phyloP scores from a whole-genome alignment of 2,888 invertebrate genomes.

The Fragum fragum region DNA sequence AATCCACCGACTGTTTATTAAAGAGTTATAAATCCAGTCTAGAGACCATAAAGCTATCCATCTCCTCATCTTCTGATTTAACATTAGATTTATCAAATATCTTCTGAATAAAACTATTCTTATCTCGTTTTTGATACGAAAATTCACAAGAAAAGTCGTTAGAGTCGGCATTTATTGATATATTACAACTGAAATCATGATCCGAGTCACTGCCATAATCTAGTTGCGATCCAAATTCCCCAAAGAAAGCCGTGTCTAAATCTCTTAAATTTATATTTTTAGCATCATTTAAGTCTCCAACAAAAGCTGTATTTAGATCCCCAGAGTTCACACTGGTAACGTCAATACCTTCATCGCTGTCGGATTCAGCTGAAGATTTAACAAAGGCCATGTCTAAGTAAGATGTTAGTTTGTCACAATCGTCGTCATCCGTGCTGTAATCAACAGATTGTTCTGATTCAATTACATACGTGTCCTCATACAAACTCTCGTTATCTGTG shows the following conservation, averaged over 20 bases:
- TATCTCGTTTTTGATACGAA: constrained; percentile 15
- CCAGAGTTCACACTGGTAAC: constrained; percentile 47
- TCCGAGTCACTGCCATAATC: background rate
- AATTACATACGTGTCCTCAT: background rate
- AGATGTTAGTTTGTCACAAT: background rate
- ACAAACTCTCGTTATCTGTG: constrained; percentile 30
- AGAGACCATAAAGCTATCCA: constrained; percentile 51
- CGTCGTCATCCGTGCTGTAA: background rate
- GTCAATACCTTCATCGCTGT: constrained; percentile 57
- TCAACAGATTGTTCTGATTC: constrained; percentile 9
- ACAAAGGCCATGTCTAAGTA: constrained; percentile 43
- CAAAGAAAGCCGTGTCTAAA: constrained; percentile 45
- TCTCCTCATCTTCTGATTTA: constrained; percentile 39
- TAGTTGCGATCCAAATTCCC: background rate
- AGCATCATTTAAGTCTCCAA: constrained; percentile 37
- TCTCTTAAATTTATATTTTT: constrained; percentile 40
- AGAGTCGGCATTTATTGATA: constrained; percentile 2
- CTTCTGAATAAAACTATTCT: background rate
- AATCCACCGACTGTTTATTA: too few species aligned
- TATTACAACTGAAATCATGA: background rate
- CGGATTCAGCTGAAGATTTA: constrained; percentile 40
- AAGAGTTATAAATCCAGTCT: too few species aligned
- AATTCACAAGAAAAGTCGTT: constrained; percentile 15
- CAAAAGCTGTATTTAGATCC: constrained; percentile 48
- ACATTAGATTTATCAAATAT: background rate